Evolutionary conservation across 2,797 vertebrate genomes (phyloP).

Genomic region (Columba guinea): DNA sequence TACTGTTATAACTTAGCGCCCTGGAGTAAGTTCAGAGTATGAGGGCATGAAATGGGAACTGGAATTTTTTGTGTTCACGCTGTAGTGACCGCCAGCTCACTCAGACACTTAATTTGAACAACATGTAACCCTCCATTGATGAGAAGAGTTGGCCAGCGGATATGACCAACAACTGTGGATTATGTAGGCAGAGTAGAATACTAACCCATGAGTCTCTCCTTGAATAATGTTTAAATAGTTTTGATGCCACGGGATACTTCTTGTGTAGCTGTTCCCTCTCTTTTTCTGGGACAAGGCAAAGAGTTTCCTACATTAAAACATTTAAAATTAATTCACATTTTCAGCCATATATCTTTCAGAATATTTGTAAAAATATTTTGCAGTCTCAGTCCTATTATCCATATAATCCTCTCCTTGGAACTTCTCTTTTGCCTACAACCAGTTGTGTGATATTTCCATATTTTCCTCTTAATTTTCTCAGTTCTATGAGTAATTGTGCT

Average conservation of each 20-base stretch:
- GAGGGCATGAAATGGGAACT: neutral
- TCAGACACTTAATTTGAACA: neutral
- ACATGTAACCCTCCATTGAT: neutral
- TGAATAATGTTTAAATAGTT: neutral
- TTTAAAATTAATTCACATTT: neutral
- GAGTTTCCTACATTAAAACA: neutral
- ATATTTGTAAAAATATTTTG: neutral
- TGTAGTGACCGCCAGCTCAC: neutral
- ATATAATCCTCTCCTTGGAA: neutral
- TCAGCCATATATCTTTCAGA: neutral
- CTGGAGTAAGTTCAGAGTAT: rapidly evolving
- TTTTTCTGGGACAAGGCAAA: neutral
- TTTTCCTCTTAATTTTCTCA: neutral
- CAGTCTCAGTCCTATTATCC: neutral
- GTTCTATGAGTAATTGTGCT: neutral
- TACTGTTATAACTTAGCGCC: neutral
- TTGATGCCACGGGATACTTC: neutral
- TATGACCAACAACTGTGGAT: neutral
- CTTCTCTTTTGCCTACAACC: neutral
- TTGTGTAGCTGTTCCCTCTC: neutral
- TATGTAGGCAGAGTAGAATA: neutral
- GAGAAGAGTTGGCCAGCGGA: neutral
- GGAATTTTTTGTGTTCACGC: neutral
- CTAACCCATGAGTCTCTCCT: neutral
- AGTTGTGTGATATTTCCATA: neutral